Percentiles rank a stretch among this genome's conserved stretches.
Conservation (phyloP, 2,113 vertebrate genomes). For the Melanerpes aurifrons region DNA sequence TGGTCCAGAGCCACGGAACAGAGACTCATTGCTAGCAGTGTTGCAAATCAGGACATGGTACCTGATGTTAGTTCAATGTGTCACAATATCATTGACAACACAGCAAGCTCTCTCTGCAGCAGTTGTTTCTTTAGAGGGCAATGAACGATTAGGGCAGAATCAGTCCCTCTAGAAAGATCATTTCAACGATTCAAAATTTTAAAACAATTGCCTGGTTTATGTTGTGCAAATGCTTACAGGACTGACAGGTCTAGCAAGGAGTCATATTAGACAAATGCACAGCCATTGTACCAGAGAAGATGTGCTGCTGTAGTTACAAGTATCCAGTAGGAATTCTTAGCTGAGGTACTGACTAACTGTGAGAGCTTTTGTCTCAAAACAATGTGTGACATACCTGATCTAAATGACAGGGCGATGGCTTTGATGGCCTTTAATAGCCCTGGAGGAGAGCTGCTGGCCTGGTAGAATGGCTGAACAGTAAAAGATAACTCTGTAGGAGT, state of each 20-base stretch:
- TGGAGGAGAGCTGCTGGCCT: too few relatives aligned
- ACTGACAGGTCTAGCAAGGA: too few relatives aligned
- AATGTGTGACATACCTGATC: too few relatives aligned
- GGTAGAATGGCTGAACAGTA: too few relatives aligned
- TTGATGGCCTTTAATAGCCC: too few relatives aligned
- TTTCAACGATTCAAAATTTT: neutral
- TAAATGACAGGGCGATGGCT: too few relatives aligned
- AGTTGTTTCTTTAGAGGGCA: neutral
- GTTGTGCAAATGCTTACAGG: too few relatives aligned
- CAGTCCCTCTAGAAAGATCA: neutral
- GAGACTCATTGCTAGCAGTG: neutral
- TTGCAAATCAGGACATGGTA: neutral
- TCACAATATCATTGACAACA: neutral
- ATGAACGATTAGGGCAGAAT: neutral
- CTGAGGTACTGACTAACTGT: neutral
- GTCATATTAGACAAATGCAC: too few relatives aligned
- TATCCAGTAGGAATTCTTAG: constrained; percentile 10
- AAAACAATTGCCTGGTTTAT: neutral
- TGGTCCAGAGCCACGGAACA: neutral
- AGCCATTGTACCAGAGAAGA: neutral
- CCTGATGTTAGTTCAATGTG: neutral
- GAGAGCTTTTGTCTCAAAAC: too few relatives aligned
- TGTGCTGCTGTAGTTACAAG: constrained; percentile 44
- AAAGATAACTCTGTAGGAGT: too few relatives aligned
- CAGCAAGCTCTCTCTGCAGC: neutral